These are phyloP conservation scores for Cheilosia variabilis DNA, from an alignment of 2,888 invertebrate species.

Conservation along the genomic window DNA sequence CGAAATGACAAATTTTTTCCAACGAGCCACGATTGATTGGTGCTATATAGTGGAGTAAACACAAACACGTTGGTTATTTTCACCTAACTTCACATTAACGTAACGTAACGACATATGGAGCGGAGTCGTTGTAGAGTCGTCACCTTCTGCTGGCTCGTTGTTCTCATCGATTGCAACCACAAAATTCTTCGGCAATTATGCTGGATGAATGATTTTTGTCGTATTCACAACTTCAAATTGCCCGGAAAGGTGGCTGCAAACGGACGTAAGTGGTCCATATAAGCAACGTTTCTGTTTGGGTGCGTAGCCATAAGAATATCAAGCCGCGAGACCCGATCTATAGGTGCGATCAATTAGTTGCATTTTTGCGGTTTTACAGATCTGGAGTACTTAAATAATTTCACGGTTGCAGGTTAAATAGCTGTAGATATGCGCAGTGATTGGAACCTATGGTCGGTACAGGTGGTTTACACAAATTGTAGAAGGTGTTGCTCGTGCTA, in stretches of 20 bases:
- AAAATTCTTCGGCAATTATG: conserved; percentile 50
- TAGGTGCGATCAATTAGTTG: conserved; percentile 32
- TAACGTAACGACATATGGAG: conserved; percentile 37
- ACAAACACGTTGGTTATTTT: conserved; percentile 34
- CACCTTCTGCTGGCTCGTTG: conserved; percentile 36
- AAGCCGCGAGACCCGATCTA: background rate
- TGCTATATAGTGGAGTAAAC: conserved; percentile 36
- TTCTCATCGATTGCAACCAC: conserved; percentile 39
- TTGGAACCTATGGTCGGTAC: background rate
- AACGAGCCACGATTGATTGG: conserved; percentile 61
- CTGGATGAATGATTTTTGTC: conserved; percentile 46
- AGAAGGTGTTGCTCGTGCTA: conserved; percentile 41
- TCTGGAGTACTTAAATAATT: conserved; percentile 40
- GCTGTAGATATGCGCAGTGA: conserved; percentile 17
- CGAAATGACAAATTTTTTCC: conserved; percentile 65
- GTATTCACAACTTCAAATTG: conserved; percentile 20
- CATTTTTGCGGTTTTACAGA: conserved; percentile 51
- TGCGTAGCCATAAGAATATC: conserved; percentile 29
- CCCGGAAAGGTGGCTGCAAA: conserved; percentile 19
- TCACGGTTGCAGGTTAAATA: conserved; percentile 51
- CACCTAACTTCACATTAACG: conserved; percentile 44
- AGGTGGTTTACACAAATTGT: conserved; percentile 52
- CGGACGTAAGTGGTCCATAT: conserved; percentile 16
- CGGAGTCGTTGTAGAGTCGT: conserved; percentile 25
- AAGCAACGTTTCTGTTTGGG: conserved; percentile 26